Evolutionary conservation across 2,888 invertebrate species (phyloP).

Genomic region (Hecatera dysodea): DNA sequence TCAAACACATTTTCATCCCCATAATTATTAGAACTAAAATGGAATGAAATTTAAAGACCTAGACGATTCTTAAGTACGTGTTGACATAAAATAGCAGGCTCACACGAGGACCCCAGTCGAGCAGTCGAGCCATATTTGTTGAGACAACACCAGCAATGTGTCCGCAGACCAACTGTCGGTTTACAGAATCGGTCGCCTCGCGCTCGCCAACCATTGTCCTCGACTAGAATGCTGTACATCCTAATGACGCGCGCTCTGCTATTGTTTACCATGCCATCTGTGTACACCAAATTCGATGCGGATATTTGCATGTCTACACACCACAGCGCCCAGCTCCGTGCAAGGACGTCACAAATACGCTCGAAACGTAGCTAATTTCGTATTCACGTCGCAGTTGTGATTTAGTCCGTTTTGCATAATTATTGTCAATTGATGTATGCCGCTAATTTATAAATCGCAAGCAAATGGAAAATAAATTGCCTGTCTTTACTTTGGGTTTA

Average conservation of each 20-base stretch:
- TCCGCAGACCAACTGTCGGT: conserved; percentile 19
- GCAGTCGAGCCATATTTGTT: conserved; percentile 27
- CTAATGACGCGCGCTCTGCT: conserved; percentile 70
- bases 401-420: conserved; percentile 24
- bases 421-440: background rate
- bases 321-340: conserved; percentile 37
- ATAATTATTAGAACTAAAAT: too few relatives aligned
- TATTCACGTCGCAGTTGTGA: conserved; percentile 5
- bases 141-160: conserved; percentile 28
- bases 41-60: too few relatives aligned
- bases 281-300: conserved; percentile 70
- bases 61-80: conserved; percentile 18
- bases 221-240: conserved; percentile 66
- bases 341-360: conserved; percentile 33
- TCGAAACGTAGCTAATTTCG: conserved; percentile 11
- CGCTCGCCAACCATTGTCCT: conserved; percentile 69
- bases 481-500: background rate
- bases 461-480: background rate
- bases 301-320: conserved; percentile 66
- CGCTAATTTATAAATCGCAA: conserved; percentile 1
- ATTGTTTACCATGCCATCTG: conserved; percentile 77
- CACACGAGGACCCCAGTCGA: conserved; percentile 13
- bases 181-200: conserved; percentile 52
- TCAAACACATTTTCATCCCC: too few relatives aligned
- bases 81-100: conserved; percentile 16